Evolutionary conservation across 1,140 invertebrate species (phyloP).

Genomic region (Anadara kagoshimensis): DNA sequence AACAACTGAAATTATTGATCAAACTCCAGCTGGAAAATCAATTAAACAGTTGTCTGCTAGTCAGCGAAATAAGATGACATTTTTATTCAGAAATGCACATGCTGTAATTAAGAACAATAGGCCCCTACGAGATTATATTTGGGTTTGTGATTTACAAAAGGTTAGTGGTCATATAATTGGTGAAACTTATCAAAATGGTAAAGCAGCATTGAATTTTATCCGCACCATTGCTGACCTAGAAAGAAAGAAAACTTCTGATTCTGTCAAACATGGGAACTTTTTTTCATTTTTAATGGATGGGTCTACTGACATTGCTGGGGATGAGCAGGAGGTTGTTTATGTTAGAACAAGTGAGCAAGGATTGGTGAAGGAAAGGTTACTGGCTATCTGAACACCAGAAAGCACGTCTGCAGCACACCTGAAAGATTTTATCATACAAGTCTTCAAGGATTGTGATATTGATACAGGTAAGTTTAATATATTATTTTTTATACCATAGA

Average conservation of each 20-base stretch:
- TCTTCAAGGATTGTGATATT: neutral
- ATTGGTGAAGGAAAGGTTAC: slow-evolving; percentile 24
- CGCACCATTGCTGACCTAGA: neutral
- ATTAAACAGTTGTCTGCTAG: too few species aligned
- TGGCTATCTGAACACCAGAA: slow-evolving; percentile 30
- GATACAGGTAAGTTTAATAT: neutral
- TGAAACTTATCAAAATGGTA: slow-evolving; percentile 17
- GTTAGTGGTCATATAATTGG: slow-evolving; percentile 16
- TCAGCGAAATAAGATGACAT: neutral
- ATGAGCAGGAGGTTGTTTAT: slow-evolving; percentile 28
- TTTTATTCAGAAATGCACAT: slow-evolving; percentile 4
- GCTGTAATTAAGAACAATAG: neutral
- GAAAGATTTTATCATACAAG: neutral
- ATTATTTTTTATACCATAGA: too few species aligned
- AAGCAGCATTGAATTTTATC: slow-evolving; percentile 18
- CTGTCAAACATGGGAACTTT: neutral
- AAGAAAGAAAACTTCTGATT: slow-evolving; percentile 8
- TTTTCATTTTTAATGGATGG: slow-evolving; percentile 37
- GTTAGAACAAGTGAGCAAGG: slow-evolving; percentile 3
- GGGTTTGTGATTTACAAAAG: slow-evolving; percentile 11
- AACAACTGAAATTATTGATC: too few species aligned
- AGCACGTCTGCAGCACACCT: slow-evolving; percentile 26
- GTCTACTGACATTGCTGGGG: slow-evolving; percentile 21
- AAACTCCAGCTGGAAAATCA: too few species aligned
- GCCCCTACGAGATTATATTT: neutral